These are phyloP conservation scores for Blennius ocellaris DNA, from an alignment of 2,113 vertebrate species.

Conservation along the genomic window DNA sequence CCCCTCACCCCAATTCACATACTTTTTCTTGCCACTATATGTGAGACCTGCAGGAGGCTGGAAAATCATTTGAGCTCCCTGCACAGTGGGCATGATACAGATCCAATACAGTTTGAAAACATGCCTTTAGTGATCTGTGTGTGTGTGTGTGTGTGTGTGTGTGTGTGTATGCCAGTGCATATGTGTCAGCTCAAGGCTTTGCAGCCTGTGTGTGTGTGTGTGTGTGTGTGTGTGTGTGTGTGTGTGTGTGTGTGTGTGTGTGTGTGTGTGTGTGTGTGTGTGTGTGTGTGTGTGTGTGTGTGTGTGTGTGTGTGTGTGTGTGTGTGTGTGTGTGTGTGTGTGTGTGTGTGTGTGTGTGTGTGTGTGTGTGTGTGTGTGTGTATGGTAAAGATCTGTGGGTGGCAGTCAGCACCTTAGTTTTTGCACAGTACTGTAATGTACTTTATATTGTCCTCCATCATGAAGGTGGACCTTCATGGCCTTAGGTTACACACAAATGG, in stretches of 20 bases:
- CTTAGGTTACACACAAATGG: constrained; percentile 85
- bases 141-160: constrained; percentile 16
- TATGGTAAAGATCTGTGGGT: constrained; percentile 62
- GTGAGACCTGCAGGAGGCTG: constrained; percentile 25
- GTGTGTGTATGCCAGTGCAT: background rate
- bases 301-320: constrained; percentile 6
- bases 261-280: background rate
- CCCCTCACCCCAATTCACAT: no score
- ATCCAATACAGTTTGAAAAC: constrained; percentile 26
- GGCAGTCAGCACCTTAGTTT: constrained; percentile 73
- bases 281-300: constrained; percentile 23
- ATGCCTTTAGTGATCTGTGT: constrained; percentile 32
- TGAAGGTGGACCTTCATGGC: constrained; percentile 89
- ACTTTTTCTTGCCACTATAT: no score
- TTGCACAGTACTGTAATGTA: constrained; percentile 73
- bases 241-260: constrained; percentile 19
- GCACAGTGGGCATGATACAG: background rate
- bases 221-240: background rate
- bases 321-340: background rate
- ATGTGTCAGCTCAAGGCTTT: constrained; percentile 8
- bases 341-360: constrained; percentile 22
- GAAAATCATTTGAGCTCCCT: constrained; percentile 1
- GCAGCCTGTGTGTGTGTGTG: constrained; percentile 20
- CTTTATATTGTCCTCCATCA: constrained; percentile 78
- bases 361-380: background rate